Percentiles rank a stretch among this genome's conserved stretches.
Conservation (phyloP, 2,113 vertebrate species). For the Caretta caretta region DNA sequence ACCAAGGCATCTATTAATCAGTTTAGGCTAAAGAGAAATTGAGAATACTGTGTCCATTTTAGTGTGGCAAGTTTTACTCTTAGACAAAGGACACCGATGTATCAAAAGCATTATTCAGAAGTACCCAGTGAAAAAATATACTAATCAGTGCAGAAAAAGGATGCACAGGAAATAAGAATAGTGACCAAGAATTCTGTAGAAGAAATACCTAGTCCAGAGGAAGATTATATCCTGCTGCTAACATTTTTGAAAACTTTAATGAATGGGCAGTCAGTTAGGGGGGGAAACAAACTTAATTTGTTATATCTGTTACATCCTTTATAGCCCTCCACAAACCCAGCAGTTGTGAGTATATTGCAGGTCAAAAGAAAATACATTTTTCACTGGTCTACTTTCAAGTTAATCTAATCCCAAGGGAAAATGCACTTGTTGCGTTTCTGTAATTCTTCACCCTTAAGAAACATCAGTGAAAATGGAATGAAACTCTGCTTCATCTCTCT, state of each 20-base stretch:
- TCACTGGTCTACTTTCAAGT: conserved; percentile 28
- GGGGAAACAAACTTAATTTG: conserved; percentile 12
- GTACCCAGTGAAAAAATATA: background rate
- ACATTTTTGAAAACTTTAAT: background rate
- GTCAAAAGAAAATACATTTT: conserved; percentile 24
- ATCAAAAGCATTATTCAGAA: background rate
- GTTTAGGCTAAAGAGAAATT: background rate
- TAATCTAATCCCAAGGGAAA: conserved; percentile 34
- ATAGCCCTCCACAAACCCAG: background rate
- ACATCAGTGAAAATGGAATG: conserved; percentile 32
- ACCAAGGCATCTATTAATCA: background rate
- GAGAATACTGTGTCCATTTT: background rate
- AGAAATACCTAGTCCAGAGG: background rate
- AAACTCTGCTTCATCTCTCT: conserved; percentile 51
- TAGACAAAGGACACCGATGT: background rate
- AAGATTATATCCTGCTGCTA: background rate
- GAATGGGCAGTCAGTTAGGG: background rate
- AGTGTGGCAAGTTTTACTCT: conserved; percentile 8
- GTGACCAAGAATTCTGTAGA: background rate
- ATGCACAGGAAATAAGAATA: background rate
- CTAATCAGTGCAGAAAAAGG: background rate
- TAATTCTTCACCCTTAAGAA: conserved; percentile 41
- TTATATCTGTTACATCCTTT: background rate
- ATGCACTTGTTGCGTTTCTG: conserved; percentile 33
- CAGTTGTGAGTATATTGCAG: background rate